A percentile compares a stretch with the other conserved stretches of the same genome.
phyloP scores from a whole-genome alignment of 2,888 invertebrate genomes.

The Temnothorax unifasciatus region DNA sequence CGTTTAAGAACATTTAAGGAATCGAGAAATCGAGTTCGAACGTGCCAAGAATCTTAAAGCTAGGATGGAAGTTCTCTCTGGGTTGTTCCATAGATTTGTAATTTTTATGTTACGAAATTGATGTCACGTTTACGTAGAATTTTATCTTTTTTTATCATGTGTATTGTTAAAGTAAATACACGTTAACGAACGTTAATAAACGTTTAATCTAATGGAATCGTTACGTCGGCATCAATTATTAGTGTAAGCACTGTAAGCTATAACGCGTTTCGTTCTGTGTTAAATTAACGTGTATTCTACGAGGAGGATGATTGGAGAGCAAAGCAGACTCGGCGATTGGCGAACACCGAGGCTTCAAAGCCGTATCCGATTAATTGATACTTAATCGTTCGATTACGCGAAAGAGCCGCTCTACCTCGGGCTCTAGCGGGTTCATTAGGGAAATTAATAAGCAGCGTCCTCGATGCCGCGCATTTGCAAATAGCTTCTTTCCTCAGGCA shows the following conservation, averaged over 20 bases:
- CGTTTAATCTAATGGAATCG: background rate
- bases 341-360: constrained; percentile 45
- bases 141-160: background rate
- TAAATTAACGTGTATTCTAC: background rate
- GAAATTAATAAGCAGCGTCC: constrained; percentile 77
- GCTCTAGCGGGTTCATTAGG: constrained; percentile 74
- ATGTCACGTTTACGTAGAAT: background rate
- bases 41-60: background rate
- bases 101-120: background rate
- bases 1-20: background rate
- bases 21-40: background rate
- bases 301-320: background rate
- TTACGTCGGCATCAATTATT: background rate
- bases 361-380: constrained; percentile 75
- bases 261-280: background rate
- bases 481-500: constrained; percentile 71
- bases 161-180: background rate
- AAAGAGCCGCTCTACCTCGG: constrained; percentile 55
- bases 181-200: too few relatives aligned
- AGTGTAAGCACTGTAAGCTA: background rate
- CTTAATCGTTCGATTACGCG: constrained; percentile 77
- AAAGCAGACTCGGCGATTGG: background rate
- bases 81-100: background rate
- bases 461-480: constrained; percentile 66
- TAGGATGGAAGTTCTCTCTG: background rate